A percentile compares a stretch with the other conserved stretches of the same genome.
These are phyloP conservation scores for Capromys pilorides DNA, from an alignment of 2,797 vertebrate genomes.

Conservation along the genomic window DNA sequence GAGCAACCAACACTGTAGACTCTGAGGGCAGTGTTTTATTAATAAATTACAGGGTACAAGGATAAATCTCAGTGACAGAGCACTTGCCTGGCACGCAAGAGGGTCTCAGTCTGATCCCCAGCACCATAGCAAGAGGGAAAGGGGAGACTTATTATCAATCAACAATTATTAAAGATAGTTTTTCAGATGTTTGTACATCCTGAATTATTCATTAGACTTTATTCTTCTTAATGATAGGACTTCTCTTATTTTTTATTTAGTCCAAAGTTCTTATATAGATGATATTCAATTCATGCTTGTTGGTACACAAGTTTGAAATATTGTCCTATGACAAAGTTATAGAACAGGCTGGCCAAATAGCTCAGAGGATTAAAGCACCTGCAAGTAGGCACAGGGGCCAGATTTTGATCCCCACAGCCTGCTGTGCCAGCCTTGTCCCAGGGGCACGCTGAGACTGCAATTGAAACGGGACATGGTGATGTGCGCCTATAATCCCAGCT, in stretches of 20 bases:
- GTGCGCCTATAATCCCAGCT: too few species aligned
- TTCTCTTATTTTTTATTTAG: background rate
- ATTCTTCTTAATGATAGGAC: background rate
- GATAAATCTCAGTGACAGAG: background rate
- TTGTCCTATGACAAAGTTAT: conserved; percentile 7
- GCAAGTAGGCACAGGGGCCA: too few species aligned
- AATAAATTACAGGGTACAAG: background rate
- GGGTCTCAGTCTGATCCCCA: background rate
- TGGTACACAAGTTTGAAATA: conserved; percentile 49
- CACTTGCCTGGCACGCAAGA: background rate
- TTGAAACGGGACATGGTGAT: too few species aligned
- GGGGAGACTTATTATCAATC: conserved; percentile 20
- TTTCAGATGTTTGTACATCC: conserved; percentile 23
- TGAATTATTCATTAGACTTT: background rate
- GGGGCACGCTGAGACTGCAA: too few species aligned
- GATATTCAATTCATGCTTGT: background rate
- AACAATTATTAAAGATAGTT: background rate
- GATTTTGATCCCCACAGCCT: too few species aligned
- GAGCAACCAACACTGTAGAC: background rate
- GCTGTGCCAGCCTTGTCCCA: too few species aligned
- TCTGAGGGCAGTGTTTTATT: background rate
- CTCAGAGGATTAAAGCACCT: too few species aligned
- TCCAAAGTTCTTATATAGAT: background rate
- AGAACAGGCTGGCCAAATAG: background rate
- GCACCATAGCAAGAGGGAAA: background rate